phyloP scores from a whole-genome alignment of 2,888 invertebrate genomes.

The Halocaridina rubra region DNA sequence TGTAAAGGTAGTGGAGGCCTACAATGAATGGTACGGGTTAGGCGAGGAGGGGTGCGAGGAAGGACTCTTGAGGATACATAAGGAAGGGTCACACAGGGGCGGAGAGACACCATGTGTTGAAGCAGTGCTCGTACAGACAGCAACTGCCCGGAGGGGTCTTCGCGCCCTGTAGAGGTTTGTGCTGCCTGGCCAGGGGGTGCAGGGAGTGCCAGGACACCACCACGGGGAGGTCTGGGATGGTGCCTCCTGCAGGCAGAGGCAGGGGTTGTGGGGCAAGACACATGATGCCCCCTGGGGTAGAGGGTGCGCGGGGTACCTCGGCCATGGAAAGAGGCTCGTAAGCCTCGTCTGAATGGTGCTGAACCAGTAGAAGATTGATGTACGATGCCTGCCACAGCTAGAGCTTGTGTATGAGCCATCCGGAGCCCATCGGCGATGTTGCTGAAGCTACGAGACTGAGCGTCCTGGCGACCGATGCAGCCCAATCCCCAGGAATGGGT shows the following conservation, averaged over 20 bases:
- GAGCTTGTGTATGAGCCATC: constrained; percentile 58
- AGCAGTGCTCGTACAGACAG: constrained; percentile 61
- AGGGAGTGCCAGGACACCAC: constrained; percentile 47
- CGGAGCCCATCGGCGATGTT: constrained; percentile 63
- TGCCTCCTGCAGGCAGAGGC: constrained; percentile 51
- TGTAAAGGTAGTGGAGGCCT: constrained; percentile 34
- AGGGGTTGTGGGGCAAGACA: constrained; percentile 57
- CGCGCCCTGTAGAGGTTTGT: constrained; percentile 41
- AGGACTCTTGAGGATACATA: constrained; percentile 42
- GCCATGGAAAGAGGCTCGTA: constrained; percentile 63
- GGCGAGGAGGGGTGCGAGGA: constrained; percentile 53
- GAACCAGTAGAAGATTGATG: constrained; percentile 52
- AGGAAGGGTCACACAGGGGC: constrained; percentile 57
- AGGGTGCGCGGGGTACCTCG: constrained; percentile 63
- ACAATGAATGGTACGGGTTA: constrained; percentile 52
- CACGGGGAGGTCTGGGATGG: constrained; percentile 32
- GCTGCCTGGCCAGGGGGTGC: constrained; percentile 47
- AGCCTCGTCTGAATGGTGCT: constrained; percentile 59
- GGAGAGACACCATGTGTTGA: constrained; percentile 57
- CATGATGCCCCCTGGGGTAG: constrained; percentile 48
- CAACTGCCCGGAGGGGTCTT: constrained; percentile 53
- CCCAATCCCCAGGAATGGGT: constrained; percentile 53
- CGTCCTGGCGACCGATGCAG: constrained; percentile 53
- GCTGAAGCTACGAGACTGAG: constrained; percentile 62
- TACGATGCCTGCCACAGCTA: constrained; percentile 62